phyloP scores from a whole-genome alignment of 2,797 vertebrate species.

The Myotis pilosus region DNA sequence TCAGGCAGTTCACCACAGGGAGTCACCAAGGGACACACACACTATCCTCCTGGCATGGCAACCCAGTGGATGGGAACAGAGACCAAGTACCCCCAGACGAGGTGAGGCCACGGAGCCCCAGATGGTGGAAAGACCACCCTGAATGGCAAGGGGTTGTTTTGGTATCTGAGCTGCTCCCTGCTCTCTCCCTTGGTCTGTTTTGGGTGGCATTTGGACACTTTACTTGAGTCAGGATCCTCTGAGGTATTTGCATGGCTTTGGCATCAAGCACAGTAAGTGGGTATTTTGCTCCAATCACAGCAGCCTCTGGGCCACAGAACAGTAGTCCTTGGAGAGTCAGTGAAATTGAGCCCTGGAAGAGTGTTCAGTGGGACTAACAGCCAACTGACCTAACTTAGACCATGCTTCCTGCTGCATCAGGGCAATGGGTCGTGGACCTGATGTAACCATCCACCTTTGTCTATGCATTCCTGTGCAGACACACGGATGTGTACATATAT shows the following conservation, averaged over 20 bases:
- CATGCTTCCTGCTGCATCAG: not conserved
- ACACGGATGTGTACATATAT: not conserved
- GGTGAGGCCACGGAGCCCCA: accelerated
- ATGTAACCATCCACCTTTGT: not conserved
- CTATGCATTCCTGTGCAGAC: not conserved
- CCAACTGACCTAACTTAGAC: not conserved
- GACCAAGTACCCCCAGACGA: not conserved
- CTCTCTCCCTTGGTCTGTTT: not conserved
- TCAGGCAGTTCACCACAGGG: not conserved
- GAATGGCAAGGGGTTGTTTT: not conserved
- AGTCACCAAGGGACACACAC: not conserved
- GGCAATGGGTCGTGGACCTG: no score
- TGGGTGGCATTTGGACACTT: not conserved
- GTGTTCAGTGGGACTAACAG: not conserved
- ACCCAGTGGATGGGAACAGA: not conserved
- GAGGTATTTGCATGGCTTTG: not conserved
- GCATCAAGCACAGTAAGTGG: not conserved
- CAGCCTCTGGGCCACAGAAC: not conserved
- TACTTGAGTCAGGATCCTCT: not conserved
- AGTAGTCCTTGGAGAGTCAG: not conserved
- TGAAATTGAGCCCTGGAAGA: not conserved
- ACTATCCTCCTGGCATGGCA: not conserved
- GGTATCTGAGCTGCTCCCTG: not conserved
- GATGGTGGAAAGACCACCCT: not conserved
- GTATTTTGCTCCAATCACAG: not conserved